Conservation (phyloP, 2,113 vertebrate genomes). For the Arothron firmamentum region DNA sequence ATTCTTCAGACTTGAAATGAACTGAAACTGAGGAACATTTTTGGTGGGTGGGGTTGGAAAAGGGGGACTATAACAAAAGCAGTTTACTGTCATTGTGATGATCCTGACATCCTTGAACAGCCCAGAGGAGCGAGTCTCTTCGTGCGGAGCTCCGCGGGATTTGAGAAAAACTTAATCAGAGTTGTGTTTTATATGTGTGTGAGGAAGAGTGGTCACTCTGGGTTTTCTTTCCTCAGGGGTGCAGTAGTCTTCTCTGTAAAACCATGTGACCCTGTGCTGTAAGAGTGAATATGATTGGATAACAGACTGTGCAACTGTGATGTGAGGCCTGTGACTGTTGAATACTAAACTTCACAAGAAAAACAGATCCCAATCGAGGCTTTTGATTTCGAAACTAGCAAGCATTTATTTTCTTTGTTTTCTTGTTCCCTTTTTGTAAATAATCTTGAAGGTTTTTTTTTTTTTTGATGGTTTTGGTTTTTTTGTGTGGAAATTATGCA, state of each 20-base stretch:
- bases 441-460: constrained; percentile 24
- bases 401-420: constrained; percentile 25
- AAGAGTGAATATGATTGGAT: constrained; percentile 27
- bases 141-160: constrained; percentile 37
- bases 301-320: constrained; percentile 25
- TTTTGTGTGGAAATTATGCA: constrained; percentile 30
- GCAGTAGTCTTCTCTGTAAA: constrained; percentile 47
- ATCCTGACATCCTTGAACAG: constrained; percentile 73
- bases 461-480: constrained; percentile 20
- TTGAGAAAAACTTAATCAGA: constrained; percentile 60
- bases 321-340: constrained; percentile 27
- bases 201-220: constrained; percentile 25
- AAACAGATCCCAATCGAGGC: constrained; percentile 4
- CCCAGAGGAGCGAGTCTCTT: constrained; percentile 41
- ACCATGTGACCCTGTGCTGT: constrained; percentile 43
- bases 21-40: constrained; percentile 33
- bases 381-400: not conserved
- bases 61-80: not conserved
- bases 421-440: constrained; percentile 46
- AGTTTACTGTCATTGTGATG: constrained; percentile 33
- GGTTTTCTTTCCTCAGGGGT: constrained; percentile 73
- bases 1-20: constrained; percentile 37
- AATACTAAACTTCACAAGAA: constrained; percentile 4
- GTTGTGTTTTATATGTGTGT: constrained; percentile 16
- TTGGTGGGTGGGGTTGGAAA: no score